Percentiles rank a stretch among this genome's conserved stretches.
Evolutionary conservation across 2,113 vertebrate genomes (phyloP).

Genomic region (Antechinus stuartii): DNA sequence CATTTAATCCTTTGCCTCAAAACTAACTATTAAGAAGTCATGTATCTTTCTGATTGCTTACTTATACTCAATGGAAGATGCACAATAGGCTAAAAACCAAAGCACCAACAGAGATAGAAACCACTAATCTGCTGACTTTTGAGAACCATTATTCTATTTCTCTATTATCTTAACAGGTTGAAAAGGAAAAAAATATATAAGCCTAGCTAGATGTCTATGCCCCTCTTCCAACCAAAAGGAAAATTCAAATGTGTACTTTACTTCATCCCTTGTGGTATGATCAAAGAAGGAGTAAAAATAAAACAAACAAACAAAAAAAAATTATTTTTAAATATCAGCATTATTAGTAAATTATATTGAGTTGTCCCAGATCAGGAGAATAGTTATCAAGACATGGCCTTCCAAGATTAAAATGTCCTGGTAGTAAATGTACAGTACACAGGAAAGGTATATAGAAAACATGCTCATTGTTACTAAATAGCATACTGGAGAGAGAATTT

Average conservation of each 20-base stretch:
- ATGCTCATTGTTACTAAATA: background rate
- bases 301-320: background rate
- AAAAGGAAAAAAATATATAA: background rate
- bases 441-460: background rate
- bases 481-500: background rate
- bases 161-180: background rate
- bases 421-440: background rate
- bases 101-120: background rate
- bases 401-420: background rate
- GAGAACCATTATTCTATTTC: background rate
- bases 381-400: background rate
- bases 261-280: background rate
- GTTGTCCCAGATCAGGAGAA: background rate
- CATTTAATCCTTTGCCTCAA: background rate
- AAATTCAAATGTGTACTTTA: background rate
- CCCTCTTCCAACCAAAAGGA: background rate
- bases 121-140: background rate
- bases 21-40: background rate
- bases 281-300: background rate
- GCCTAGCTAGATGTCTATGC: background rate
- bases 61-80: background rate
- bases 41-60: background rate
- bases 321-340: background rate
- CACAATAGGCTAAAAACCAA: background rate
- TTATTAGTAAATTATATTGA: background rate